phyloP scores from a whole-genome alignment of 2,888 invertebrate species.

The Palloptera scutellata region DNA sequence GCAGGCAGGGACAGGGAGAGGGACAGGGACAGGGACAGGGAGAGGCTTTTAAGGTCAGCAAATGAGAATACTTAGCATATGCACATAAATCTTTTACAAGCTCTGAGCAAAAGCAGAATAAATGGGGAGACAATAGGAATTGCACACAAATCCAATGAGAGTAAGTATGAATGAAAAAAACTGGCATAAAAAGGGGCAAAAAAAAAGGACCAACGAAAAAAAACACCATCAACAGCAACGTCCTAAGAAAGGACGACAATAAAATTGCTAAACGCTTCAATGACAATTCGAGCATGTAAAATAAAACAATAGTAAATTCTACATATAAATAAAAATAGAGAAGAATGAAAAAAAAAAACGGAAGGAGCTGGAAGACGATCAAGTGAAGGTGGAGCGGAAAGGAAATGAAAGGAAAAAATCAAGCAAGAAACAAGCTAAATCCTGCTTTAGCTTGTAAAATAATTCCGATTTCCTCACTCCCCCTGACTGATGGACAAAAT shows the following conservation, averaged over 20 bases:
- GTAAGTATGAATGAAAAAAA: no score
- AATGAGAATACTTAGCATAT: slow-evolving; percentile 52
- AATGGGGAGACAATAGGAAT: slow-evolving; percentile 13
- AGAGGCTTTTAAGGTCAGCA: slow-evolving; percentile 48
- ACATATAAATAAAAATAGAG: slow-evolving; percentile 26
- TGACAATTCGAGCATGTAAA: slow-evolving; percentile 57
- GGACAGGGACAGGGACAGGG: slow-evolving; percentile 5
- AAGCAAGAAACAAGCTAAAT: slow-evolving; percentile 30
- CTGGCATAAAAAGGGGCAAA: not conserved
- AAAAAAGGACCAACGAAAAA: slow-evolving; percentile 2
- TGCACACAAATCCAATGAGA: slow-evolving; percentile 9
- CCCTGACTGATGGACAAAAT: not conserved
- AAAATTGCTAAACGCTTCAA: slow-evolving; percentile 56
- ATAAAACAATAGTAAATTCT: slow-evolving; percentile 32
- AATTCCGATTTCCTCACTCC: slow-evolving; percentile 7
- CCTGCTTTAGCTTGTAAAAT: slow-evolving; percentile 30
- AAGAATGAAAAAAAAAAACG: not conserved
- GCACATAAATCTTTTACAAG: slow-evolving; percentile 52
- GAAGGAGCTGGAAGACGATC: not conserved
- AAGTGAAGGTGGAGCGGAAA: not conserved
- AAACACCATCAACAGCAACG: not conserved
- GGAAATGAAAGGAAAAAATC: slow-evolving; percentile 26
- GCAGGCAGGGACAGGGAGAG: slow-evolving; percentile 15
- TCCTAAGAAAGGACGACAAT: slow-evolving; percentile 48
- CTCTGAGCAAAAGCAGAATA: slow-evolving; percentile 23